Percentiles rank a stretch among this genome's conserved stretches.
phyloP scores from a whole-genome alignment of 2,797 vertebrate species.

The Taeniopygia guttata region DNA sequence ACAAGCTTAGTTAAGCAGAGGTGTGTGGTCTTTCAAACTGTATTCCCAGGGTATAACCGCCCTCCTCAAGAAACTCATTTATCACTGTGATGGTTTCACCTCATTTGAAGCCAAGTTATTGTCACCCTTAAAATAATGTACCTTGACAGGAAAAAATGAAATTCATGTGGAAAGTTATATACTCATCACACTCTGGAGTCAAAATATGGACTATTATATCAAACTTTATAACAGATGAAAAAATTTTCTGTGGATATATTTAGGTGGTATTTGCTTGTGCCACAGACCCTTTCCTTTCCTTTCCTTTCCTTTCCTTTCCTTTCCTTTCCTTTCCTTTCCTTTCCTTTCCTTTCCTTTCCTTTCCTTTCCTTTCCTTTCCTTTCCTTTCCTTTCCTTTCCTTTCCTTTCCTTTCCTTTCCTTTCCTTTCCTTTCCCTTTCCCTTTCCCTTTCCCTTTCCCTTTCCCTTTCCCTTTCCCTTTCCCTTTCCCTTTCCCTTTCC shows the following conservation, averaged over 20 bases:
- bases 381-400: too few species aligned
- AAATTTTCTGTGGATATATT: not conserved
- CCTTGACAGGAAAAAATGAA: slow-evolving; percentile 73
- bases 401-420: too few species aligned
- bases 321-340: too few species aligned
- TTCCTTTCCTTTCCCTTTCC: too few species aligned
- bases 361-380: too few species aligned
- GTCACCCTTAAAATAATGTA: slow-evolving; percentile 81
- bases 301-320: too few species aligned
- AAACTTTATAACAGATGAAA: slow-evolving; percentile 67
- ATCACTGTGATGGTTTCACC: slow-evolving; percentile 88
- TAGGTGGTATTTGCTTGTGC: slow-evolving; percentile 62
- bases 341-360: too few species aligned
- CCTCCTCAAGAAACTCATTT: slow-evolving; percentile 82
- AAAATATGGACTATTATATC: slow-evolving; percentile 73
- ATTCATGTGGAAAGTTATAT: slow-evolving; percentile 74
- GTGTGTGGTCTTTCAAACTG: slow-evolving; percentile 86
- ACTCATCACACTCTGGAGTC: slow-evolving; percentile 72
- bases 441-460: too few species aligned
- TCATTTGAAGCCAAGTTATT: slow-evolving; percentile 82
- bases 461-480: too few species aligned
- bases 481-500: too few species aligned
- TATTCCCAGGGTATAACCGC: slow-evolving; percentile 53
- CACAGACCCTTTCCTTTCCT: not conserved
- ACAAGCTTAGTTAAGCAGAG: slow-evolving; percentile 71